These are phyloP conservation scores for Thamnophis sirtalis DNA, from an alignment of 2,113 vertebrate species.

Conservation along the genomic window DNA sequence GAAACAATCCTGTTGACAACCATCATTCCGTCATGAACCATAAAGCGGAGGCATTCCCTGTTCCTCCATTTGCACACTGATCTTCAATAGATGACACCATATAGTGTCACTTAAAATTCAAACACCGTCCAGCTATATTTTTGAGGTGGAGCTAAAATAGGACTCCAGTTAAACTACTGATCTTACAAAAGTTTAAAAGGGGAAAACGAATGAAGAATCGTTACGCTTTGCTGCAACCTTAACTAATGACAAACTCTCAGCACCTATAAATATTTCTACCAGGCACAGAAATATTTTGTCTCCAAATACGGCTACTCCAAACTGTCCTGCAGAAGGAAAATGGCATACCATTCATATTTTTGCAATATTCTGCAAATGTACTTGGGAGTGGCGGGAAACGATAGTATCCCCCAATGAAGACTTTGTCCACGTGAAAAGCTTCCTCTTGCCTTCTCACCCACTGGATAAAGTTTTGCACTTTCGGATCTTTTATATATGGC, in stretches of 20 bases:
- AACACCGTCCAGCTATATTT: not conserved
- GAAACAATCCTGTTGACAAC: not conserved
- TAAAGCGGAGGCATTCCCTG: not conserved
- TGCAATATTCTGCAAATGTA: conserved; percentile 70
- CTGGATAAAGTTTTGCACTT: conserved; percentile 81
- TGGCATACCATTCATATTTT: conserved; percentile 69
- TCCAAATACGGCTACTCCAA: not conserved
- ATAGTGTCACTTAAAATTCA: not conserved
- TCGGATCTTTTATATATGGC: conserved; percentile 74
- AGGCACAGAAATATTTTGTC: not conserved
- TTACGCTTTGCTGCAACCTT: not conserved
- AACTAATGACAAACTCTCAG: too few species aligned
- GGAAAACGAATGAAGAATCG: not conserved
- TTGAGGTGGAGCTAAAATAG: not conserved
- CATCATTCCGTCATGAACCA: not conserved
- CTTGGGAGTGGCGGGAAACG: conserved; percentile 76
- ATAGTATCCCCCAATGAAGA: conserved; percentile 81
- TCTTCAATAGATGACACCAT: not conserved
- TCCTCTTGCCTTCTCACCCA: conserved; percentile 81
- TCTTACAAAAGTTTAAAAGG: not conserved
- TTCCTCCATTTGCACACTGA: not conserved
- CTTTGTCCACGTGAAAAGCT: conserved; percentile 70
- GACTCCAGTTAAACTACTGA: not conserved
- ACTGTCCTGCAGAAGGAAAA: not conserved
- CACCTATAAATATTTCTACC: not conserved